These are phyloP conservation scores for Otocyon megalotis DNA, from an alignment of 2,113 vertebrate genomes.

Conservation along the genomic window DNA sequence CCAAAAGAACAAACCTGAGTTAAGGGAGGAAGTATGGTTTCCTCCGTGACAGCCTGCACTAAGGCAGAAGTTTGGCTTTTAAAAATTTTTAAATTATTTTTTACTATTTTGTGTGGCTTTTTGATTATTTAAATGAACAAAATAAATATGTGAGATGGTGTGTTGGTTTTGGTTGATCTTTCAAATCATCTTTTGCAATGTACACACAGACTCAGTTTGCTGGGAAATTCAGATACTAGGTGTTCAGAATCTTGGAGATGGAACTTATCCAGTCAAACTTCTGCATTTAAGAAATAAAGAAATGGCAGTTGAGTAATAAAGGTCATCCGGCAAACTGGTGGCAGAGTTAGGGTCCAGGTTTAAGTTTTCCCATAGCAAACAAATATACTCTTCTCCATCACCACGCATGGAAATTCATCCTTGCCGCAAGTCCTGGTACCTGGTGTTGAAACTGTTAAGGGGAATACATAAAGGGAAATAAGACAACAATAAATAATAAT, in stretches of 20 bases:
- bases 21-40: neutral
- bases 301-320: neutral
- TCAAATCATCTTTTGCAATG: neutral
- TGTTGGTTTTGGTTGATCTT: neutral
- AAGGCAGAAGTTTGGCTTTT: neutral
- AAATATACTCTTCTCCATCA: neutral
- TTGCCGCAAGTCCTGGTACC: neutral
- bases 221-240: neutral
- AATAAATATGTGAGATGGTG: neutral
- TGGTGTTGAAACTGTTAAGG: neutral
- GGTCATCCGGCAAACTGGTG: neutral
- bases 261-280: neutral
- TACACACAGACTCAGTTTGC: neutral
- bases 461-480: neutral
- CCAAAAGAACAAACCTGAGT: neutral
- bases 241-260: neutral
- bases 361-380: neutral
- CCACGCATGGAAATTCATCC: neutral
- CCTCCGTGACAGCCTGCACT: neutral
- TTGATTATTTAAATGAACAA: neutral
- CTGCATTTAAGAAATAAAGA: neutral
- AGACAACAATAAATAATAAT: neutral
- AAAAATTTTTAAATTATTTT: neutral
- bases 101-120: neutral
- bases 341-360: neutral